A percentile compares a stretch with the other conserved stretches of the same genome.
phyloP scores from a whole-genome alignment of 2,888 invertebrate species.

The Lithophane socia region DNA sequence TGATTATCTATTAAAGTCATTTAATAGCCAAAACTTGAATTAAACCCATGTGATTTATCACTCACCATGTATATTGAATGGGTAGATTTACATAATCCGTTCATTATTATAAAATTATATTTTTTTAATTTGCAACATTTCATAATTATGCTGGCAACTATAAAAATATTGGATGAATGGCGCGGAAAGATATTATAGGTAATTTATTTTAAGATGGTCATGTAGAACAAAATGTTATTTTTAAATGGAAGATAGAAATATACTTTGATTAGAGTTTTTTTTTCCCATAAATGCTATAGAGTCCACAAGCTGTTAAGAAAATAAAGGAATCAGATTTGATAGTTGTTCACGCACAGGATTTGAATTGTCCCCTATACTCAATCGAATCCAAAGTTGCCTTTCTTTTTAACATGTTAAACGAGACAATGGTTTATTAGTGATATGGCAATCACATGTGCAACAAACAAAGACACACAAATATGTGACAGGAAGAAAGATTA shows the following conservation, averaged over 20 bases:
- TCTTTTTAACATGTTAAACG: conserved; percentile 47
- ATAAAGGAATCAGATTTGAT: conserved; percentile 3
- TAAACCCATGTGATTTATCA: conserved; percentile 77
- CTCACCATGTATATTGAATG: conserved; percentile 66
- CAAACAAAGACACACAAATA: conserved; percentile 72
- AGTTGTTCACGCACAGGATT: conserved; percentile 16
- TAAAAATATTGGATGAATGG: conserved; percentile 62
- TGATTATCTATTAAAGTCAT: conserved; percentile 74
- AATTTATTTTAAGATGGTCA: conserved; percentile 57
- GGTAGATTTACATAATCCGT: conserved; percentile 75
- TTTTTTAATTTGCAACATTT: conserved; percentile 67
- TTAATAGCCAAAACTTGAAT: conserved; percentile 75
- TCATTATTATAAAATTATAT: conserved; percentile 66
- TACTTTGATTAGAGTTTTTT: not conserved
- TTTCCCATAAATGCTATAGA: not conserved
- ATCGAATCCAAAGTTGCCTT: conserved; percentile 31
- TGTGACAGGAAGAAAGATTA: conserved; percentile 85
- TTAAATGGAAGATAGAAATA: not conserved
- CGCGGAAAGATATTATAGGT: conserved; percentile 53
- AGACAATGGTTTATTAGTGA: conserved; percentile 67
- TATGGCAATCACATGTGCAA: conserved; percentile 68
- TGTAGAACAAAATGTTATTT: conserved; percentile 41
- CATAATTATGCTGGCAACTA: conserved; percentile 37
- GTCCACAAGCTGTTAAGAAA: not conserved
- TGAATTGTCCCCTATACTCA: conserved; percentile 26